phyloP scores from a whole-genome alignment of 2,797 vertebrate species.

The Labroides dimidiatus region DNA sequence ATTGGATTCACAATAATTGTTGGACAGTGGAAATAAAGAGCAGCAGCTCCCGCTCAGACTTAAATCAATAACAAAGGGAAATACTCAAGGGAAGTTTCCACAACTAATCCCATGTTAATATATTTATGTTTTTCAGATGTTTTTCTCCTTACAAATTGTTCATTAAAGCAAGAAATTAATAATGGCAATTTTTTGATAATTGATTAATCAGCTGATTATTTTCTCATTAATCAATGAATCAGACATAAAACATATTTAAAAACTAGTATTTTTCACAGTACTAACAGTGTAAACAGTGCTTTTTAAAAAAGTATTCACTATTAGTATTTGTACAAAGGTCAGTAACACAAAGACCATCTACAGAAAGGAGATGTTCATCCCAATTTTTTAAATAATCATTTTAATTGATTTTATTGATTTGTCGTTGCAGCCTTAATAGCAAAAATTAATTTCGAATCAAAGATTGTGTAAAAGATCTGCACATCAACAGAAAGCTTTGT shows the following conservation, averaged over 20 bases:
- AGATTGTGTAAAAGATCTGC: slow-evolving; percentile 10
- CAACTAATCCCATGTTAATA: slow-evolving; percentile 17
- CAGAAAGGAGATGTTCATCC: no score
- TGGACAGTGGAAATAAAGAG: background rate
- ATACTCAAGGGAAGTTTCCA: slow-evolving; percentile 7
- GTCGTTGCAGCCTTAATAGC: no score
- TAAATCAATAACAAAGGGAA: background rate
- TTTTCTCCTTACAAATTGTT: slow-evolving; percentile 10
- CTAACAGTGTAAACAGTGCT: no score
- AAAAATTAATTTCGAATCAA: slow-evolving; percentile 20
- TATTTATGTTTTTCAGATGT: background rate
- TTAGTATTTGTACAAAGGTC: no score
- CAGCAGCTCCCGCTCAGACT: background rate
- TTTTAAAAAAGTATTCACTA: no score
- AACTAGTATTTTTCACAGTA: no score
- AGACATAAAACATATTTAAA: no score
- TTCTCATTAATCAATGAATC: no score
- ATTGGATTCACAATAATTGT: background rate
- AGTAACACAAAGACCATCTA: no score
- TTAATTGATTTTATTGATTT: no score
- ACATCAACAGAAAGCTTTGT: slow-evolving; percentile 20
- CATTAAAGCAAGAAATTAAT: slow-evolving; percentile 21
- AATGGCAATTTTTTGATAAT: slow-evolving; percentile 3
- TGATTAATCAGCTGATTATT: no score
- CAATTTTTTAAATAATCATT: no score